Percentiles rank a stretch among this genome's conserved stretches.
Evolutionary conservation across 2,888 invertebrate genomes (phyloP).

Genomic region (Volucella zonaria): DNA sequence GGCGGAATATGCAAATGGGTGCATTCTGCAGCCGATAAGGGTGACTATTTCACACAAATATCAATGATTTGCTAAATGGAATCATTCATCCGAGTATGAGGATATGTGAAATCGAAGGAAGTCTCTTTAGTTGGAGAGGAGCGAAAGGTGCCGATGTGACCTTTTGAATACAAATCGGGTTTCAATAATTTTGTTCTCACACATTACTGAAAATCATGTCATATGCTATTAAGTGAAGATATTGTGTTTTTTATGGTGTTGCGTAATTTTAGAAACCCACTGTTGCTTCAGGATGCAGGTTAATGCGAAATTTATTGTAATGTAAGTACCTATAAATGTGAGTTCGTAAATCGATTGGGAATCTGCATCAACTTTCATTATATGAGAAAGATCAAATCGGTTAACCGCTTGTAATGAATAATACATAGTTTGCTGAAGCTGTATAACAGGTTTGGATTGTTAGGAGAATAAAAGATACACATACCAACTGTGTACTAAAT

Average conservation of each 20-base stretch:
- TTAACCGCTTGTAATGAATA: too few relatives aligned
- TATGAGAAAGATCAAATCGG: too few relatives aligned
- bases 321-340: neutral
- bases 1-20: slow-evolving; percentile 67
- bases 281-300: slow-evolving; percentile 2
- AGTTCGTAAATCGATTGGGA: slow-evolving; percentile 55
- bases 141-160: slow-evolving; percentile 19
- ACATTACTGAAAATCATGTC: too few relatives aligned
- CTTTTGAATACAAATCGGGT: slow-evolving; percentile 5
- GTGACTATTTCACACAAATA: slow-evolving; percentile 71
- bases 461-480: too few relatives aligned
- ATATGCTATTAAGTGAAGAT: too few relatives aligned
- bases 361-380: neutral
- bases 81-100: slow-evolving; percentile 33
- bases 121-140: neutral
- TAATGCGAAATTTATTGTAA: slow-evolving; percentile 58
- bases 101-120: slow-evolving; percentile 40
- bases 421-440: too few relatives aligned
- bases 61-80: slow-evolving; percentile 67
- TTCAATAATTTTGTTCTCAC: neutral
- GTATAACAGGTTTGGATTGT: too few relatives aligned
- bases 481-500: too few relatives aligned
- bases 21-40: slow-evolving; percentile 27
- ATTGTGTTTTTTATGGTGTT: too few relatives aligned
- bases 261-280: neutral